Evolutionary conservation across 2,113 vertebrate species (phyloP), one percentile per base, ranked within the genome.

Genomic region (Tachysurus vachellii): DNA sequence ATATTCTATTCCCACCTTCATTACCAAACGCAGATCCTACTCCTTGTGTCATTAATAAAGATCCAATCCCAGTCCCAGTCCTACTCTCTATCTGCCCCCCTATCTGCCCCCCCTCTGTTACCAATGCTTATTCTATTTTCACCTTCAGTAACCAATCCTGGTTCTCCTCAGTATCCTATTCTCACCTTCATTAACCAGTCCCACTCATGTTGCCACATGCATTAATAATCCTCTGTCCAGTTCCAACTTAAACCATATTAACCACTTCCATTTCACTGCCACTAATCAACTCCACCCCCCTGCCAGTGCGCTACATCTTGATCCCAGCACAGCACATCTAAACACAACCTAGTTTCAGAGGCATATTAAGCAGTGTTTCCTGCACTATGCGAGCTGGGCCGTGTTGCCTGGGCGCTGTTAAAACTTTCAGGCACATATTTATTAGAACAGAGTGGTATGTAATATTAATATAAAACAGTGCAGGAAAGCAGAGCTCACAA

Each of bases 401-500:
- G 91, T 85, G 88, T 89, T 90, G 92, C 89, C 36, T 19, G 66
- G 5, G 66, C 17, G 66, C 89, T 90, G 89, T 89, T 80, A 36
- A 93, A 90, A 93, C 92, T 91, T 90, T 3, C 77, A 92, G 84
- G 92, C 92, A 92, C 93, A 94, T 93, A 93, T 92, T 92, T 93
- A 93, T 92, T 92, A 93, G 92, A 89, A 92, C 90, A 81, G 36
- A 83, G 85, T 23, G 68, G 47, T 84, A 90, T 95, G 91, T 86
- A 94, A 90, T 92, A 93, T 94, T 93, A 89, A 95, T 93, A 90
- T n/a, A 91, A 57, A 19, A 12, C 68, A 70, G 66, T 19, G 44
- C 62, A 83, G 62, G 8, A 75, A 68, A 56, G 66, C 44, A 70
- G 47, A 71, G 50, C n/a, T 23, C 53, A 10, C 10, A 4, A 26